Conservation (phyloP, 23 tunicate genomes). For the Halocynthia roretzi region DNA sequence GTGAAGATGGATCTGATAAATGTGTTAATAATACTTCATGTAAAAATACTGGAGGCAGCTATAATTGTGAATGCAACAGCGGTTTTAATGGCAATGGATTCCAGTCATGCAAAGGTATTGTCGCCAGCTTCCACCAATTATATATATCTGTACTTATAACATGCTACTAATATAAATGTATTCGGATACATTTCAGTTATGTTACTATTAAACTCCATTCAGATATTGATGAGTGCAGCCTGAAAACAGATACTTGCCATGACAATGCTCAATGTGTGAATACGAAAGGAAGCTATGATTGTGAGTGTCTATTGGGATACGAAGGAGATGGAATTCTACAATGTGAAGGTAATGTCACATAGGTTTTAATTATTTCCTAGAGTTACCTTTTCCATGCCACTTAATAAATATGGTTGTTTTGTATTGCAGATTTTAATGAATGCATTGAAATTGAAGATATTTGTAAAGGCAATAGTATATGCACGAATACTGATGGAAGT, state of each 20-base stretch:
- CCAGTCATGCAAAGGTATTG: background rate
- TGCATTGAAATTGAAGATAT: background rate
- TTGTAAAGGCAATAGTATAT: background rate
- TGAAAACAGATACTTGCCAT: slow-evolving; percentile 24
- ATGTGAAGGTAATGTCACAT: too few species aligned
- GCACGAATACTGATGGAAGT: slow-evolving; percentile 4
- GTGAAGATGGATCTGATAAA: background rate
- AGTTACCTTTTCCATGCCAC: too few species aligned
- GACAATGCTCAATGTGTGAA: slow-evolving; percentile 25
- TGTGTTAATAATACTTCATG: too few species aligned
- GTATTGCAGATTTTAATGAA: slow-evolving; percentile 16
- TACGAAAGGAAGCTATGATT: slow-evolving; percentile 25
- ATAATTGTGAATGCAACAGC: slow-evolving; percentile 16
- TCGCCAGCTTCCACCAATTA: too few species aligned
- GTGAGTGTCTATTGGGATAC: slow-evolving; percentile 27
- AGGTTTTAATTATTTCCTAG: too few species aligned
- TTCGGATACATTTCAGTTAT: too few species aligned
- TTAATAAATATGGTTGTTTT: too few species aligned
- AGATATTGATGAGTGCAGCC: slow-evolving; percentile 44
- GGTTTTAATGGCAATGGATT: slow-evolving; percentile 27
- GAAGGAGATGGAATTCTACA: background rate
- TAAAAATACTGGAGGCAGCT: slow-evolving; percentile 32
- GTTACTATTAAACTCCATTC: too few species aligned
- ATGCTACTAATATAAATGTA: too few species aligned
- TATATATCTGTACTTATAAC: too few species aligned